phyloP scores from a whole-genome alignment of 2,797 vertebrate genomes.

The Gambusia yucatana region DNA sequence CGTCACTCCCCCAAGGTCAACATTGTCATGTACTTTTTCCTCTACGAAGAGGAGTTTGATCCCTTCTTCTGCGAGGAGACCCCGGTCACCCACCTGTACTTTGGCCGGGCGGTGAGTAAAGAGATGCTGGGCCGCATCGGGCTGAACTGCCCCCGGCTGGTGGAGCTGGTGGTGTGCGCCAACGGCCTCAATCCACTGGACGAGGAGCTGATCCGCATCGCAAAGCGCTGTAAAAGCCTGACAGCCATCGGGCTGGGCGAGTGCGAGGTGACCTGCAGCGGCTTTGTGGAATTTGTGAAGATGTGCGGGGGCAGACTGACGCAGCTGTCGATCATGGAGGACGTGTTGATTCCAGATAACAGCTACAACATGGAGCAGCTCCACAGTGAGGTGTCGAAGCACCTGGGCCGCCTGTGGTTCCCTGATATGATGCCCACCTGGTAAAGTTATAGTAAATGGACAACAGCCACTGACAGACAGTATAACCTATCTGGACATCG shows the following conservation, averaged over 20 bases:
- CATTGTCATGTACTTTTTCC: conserved; percentile 97
- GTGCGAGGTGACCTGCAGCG: conserved; percentile 95
- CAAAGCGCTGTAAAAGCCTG: conserved; percentile 90
- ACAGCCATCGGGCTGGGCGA: conserved; percentile 93
- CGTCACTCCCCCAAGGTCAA: conserved; percentile 95
- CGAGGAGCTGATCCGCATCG: conserved; percentile 94
- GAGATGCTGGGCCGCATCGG: conserved; percentile 93
- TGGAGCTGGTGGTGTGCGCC: conserved; percentile 95
- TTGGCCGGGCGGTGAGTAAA: conserved; percentile 93
- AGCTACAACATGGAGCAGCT: conserved; percentile 95
- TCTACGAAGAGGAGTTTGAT: conserved; percentile 94
- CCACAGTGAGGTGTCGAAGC: conserved; percentile 94
- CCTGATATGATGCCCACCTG: conserved; percentile 98
- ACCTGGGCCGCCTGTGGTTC: conserved; percentile 94
- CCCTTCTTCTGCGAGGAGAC: conserved; percentile 93
- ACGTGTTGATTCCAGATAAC: conserved; percentile 94
- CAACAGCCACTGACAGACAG: background rate
- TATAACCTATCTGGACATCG: background rate
- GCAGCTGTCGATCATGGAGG: conserved; percentile 97
- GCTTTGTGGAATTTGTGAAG: conserved; percentile 96
- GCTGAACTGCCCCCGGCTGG: conserved; percentile 92
- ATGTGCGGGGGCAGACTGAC: conserved; percentile 93
- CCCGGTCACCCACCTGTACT: conserved; percentile 95
- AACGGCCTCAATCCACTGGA: conserved; percentile 93
- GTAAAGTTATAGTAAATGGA: conserved; percentile 66